Percentiles rank a stretch among this genome's conserved stretches.
Evolutionary conservation across 2,797 vertebrate species (phyloP).

Genomic region (Dendrocincla fuliginosa): DNA sequence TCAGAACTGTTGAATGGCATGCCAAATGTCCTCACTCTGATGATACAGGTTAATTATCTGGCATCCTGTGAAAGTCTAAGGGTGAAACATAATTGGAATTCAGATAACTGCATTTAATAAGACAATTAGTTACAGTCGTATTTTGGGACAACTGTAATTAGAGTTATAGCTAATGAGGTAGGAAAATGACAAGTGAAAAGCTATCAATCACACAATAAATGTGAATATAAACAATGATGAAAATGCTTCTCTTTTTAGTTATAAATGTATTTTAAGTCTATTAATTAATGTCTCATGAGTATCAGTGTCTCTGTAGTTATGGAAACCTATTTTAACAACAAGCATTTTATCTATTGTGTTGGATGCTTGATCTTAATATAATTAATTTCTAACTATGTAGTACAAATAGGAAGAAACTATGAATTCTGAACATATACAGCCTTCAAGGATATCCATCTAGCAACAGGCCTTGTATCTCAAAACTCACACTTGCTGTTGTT

Average conservation of each 20-base stretch:
- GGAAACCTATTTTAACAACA: background rate
- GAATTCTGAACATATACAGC: background rate
- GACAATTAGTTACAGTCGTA: constrained; percentile 24
- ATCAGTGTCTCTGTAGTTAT: background rate
- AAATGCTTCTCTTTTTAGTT: constrained; percentile 21
- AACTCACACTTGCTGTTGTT: background rate
- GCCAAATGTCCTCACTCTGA: background rate
- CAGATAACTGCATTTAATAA: constrained; percentile 12
- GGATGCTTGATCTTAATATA: background rate
- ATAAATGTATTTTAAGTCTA: constrained; percentile 19
- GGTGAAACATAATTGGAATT: constrained; percentile 23
- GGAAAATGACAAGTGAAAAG: constrained; percentile 29
- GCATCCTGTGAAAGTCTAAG: background rate
- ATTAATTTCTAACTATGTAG: background rate
- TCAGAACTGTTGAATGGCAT: background rate
- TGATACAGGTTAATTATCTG: background rate
- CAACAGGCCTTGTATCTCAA: background rate
- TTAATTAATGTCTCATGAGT: background rate
- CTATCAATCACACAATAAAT: constrained; percentile 3
- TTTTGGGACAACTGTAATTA: constrained; percentile 44
- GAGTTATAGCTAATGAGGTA: constrained; percentile 14
- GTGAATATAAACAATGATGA: background rate
- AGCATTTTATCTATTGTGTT: background rate
- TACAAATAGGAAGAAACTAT: background rate
- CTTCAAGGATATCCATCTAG: background rate